Evolutionary conservation across 2,888 invertebrate species (phyloP), one percentile per base, ranked within the genome.

Genomic region (Camponotus fellah): DNA sequence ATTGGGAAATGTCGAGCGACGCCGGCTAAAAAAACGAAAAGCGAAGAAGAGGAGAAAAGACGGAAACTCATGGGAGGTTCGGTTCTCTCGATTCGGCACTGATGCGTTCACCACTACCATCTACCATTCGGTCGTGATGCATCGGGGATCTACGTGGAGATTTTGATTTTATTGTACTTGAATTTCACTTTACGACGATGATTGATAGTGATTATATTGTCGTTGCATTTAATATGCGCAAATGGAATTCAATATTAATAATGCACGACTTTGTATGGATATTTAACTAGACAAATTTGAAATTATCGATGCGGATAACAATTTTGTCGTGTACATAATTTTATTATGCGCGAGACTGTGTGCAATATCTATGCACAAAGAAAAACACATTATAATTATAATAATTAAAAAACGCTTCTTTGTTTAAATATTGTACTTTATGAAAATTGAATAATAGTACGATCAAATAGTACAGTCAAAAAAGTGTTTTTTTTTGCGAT

Each of bases 1-100:
- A 89, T 89, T 86, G 86, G 88, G 87, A 89, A 86, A 88, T 76
- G 89, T 86, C 86, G 76, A 77, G 75, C 71, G 83, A 86, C 83
- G 83, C 53, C 43, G 68, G 60, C 60, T 60, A 46, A 85, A 69
- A 64, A 65, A 58, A 75, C 71, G 76, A 82, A 81, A 81, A 83
- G 79, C 80, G 72, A 34, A 49, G n/a, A 26, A 43, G 40, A 62
- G 53, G 66, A 69, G 76, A 68, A 68, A 71, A 75, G 85, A 46
- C 72, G 82, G 80, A 82, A 87, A 84, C 88, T 84, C 69, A 62
- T 74, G 85, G 85, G 86, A 77, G 86, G 86, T 83, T 80, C 49
- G 84, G 83, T 82, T 81, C 84, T 84, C 76, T 72, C 58, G 72
- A 74, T 77, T 72, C 60, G 68, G 80, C 64, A n/a, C 21, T 43